Conservation (phyloP, 2,797 vertebrate species). For the Sebastes variabilis region DNA sequence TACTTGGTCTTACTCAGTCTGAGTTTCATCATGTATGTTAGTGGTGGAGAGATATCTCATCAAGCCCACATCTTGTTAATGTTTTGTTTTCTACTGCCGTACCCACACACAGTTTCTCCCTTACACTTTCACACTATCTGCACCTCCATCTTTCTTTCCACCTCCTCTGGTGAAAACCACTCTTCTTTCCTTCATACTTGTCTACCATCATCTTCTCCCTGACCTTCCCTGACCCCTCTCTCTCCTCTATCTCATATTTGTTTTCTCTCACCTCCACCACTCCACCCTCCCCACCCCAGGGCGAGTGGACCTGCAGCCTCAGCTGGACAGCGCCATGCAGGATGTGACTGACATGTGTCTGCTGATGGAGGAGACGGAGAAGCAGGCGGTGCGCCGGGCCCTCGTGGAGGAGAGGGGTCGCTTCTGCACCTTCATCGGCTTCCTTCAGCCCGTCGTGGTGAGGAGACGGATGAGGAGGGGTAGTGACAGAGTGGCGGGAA, state of each 20-base stretch:
- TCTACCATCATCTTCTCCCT: constrained; percentile 43
- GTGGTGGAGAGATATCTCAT: not conserved
- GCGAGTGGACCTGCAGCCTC: constrained; percentile 94
- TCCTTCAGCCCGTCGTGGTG: constrained; percentile 97
- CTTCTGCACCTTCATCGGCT: constrained; percentile 94
- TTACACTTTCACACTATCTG: not conserved
- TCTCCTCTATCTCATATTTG: not conserved
- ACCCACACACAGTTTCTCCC: not conserved
- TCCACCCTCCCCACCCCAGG: constrained; percentile 75
- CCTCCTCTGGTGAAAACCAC: not conserved
- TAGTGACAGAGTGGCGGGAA: not conserved
- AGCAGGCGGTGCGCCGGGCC: constrained; percentile 94
- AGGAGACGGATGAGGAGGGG: constrained; percentile 16
- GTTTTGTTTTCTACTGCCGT: not conserved
- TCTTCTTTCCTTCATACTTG: not conserved
- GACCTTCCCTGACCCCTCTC: not conserved
- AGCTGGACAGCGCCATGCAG: constrained; percentile 96
- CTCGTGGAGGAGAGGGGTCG: constrained; percentile 94
- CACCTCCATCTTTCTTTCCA: not conserved
- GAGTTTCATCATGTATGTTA: not conserved
- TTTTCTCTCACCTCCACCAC: not conserved
- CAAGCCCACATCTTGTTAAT: not conserved
- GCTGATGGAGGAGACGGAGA: constrained; percentile 97
- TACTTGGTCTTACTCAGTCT: not conserved
- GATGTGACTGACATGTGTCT: constrained; percentile 97